Base-by-base conservation (phyloP, 2,113 vertebrate genomes). In the Zingel zingel region DNA sequence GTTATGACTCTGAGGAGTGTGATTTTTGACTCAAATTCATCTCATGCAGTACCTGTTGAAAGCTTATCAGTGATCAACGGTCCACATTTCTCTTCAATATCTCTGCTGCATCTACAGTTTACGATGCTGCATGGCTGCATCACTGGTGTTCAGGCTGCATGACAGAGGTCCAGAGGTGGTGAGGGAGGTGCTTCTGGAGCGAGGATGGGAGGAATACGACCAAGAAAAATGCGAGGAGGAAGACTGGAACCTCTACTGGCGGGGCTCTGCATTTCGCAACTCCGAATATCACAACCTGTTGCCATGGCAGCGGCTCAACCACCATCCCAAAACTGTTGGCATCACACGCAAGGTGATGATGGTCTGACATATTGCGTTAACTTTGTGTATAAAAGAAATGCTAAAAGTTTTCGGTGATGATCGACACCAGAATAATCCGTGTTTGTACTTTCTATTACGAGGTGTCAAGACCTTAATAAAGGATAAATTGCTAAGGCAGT, bases 241-340 rank as follows among this genome's bases (percentile, higher is more conserved):
- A 16, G 96, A 95, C 82, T 96, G 96, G 96, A 96, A 96, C 79
- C 92, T 97, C 8, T 94, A 96, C 74, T 96, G 96, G 96, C 84
- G 92, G 36, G 58, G 89, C 1, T 92, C 96, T 0, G 84, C 94
- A 3, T 97, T 97, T 85, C 77, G 13, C 23, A 90, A 65, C 86
- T 79, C 89, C 0, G 91, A 96, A 4, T 95, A 95, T 62, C 8
- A 82, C 68, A 93, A 79, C 13, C 50, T 97, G 62, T 89, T 94
- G 70, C 96, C 95, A 0, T 96, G 96, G 96, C 96, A 96, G 84
- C 91, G 92, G 19, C 96, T 97, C 59, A 97, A 96, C 86, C 96
- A 97, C 84, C 95, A 96, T 74, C 96, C 94, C 18, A 96, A 96
- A 75, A 96, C 95, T 1, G 73, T 83, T 30, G 89, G 68, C 30